Base-by-base conservation (phyloP, 1,140 invertebrate genomes). In the Wasmannia auropunctata region DNA sequence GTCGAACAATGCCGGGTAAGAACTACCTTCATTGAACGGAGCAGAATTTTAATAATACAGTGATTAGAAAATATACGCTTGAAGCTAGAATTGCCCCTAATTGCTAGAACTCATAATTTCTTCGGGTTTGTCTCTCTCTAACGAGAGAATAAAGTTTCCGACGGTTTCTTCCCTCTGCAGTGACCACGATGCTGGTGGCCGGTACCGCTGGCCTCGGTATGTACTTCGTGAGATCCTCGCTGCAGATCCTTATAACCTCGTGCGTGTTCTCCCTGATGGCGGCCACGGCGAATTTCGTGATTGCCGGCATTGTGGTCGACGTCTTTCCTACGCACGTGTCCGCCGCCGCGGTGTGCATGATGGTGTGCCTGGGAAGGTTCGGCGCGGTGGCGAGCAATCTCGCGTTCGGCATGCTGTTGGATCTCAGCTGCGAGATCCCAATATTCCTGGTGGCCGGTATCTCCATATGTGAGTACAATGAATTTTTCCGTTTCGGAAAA, bases 381-480 rank as follows among this genome's bases (percentile, higher is more conserved):
- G 96, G 96, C 19, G 96, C 95, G 0, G 95, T 96, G 69, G 90
- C 93, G 4, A 96, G 96, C 85, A 96, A 96, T 91, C 74, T 96
- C 22, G 91, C 95, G 0, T 96, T 96, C 88, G 96, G 96, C 43
- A 91, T 95, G 72, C 93, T 96, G 22, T 93, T 96, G 79, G 96
- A 96, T 70, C 91, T 94, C 4, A 95, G 94, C 67, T 96, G 95
- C 77, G 94, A 95, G 86, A 92, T 96, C 8, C 95, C 96, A 0
- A 95, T 96, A 74, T 95, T 96, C 85, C 88, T 95, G 22, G 94
- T 96, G 3, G 95, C 93, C 34, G 90, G 70, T 31, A 80, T 95
- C 34, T 92, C 95, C 0, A 74, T 96, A 2, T 40, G 96, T 96
- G 88, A 93, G 93, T 90, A 72, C 28, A 51, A 31, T 2, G 11